Conservation (phyloP, 2,888 invertebrate genomes). For the Thecocarcelia acutangulata region DNA sequence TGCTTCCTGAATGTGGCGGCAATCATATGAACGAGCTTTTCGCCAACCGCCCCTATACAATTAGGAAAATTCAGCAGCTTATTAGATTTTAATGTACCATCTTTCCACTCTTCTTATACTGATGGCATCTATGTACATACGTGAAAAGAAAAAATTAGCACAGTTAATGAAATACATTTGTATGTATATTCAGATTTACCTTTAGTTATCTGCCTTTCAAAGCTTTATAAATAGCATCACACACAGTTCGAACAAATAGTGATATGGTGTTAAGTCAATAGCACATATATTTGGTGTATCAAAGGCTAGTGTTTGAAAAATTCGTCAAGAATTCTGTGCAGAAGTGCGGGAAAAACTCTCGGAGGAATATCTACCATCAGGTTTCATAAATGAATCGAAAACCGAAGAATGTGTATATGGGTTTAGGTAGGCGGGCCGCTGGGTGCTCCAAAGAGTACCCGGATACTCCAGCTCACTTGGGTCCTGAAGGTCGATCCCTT, state of each 20-base stretch:
- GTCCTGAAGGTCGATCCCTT: no score
- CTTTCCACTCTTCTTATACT: not conserved
- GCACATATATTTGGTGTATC: constrained; percentile 51
- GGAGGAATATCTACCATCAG: constrained; percentile 20
- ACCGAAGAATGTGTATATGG: constrained; percentile 23
- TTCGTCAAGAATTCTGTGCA: constrained; percentile 28
- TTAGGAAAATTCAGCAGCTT: not conserved
- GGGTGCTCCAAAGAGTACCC: no score
- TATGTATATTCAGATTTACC: not conserved
- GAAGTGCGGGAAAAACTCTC: constrained; percentile 17
- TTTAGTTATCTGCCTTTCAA: not conserved
- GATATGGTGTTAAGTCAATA: constrained; percentile 1
- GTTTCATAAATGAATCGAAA: constrained; percentile 24
- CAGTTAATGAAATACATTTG: no score
- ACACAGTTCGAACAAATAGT: not conserved
- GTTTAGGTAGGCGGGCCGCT: no score
- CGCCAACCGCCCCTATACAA: constrained; percentile 4
- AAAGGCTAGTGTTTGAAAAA: constrained; percentile 36
- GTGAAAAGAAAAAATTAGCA: not conserved
- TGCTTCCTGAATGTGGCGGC: not conserved
- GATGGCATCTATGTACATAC: not conserved
- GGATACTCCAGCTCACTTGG: no score
- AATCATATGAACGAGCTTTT: not conserved
- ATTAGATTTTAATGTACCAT: not conserved
- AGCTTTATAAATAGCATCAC: not conserved